A percentile compares a stretch with the other conserved stretches of the same genome.
Conservation (phyloP, 2,888 invertebrate genomes). For the Habroteleia sp. region DNA sequence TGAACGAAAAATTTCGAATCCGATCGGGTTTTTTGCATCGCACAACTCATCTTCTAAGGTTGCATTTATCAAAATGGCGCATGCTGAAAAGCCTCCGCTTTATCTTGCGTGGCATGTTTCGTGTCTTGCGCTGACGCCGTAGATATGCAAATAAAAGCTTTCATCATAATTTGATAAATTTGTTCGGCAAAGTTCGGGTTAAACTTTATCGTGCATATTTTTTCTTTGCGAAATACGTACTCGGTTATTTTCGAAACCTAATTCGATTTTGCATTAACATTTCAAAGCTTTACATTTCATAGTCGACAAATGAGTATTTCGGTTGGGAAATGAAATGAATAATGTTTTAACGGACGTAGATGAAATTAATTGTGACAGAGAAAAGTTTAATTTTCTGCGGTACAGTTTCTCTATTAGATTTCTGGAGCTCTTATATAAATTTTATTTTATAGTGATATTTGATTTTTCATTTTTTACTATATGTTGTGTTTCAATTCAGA, state of each 20-base stretch:
- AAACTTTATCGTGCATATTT: conserved; percentile 30
- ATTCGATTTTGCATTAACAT: conserved; percentile 18
- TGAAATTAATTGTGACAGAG: no score
- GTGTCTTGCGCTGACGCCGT: conserved; percentile 44
- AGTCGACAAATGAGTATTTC: no score
- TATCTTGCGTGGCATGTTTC: conserved; percentile 53
- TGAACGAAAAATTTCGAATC: conserved; percentile 45
- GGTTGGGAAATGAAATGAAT: no score
- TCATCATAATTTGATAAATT: conserved; percentile 62
- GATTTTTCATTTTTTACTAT: no score
- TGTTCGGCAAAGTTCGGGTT: conserved; percentile 29
- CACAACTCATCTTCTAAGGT: conserved; percentile 48
- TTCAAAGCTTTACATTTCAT: conserved; percentile 8
- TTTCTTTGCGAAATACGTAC: conserved; percentile 24
- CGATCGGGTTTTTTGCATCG: conserved; percentile 42
- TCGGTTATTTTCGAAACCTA: conserved; percentile 22
- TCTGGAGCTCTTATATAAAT: no score
- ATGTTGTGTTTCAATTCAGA: no score
- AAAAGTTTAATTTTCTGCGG: no score
- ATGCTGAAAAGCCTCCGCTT: conserved; percentile 22
- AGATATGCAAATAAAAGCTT: conserved; percentile 62
- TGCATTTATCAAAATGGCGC: conserved; percentile 60
- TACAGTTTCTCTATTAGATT: no score
- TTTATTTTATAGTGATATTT: no score
- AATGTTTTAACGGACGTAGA: no score